These are phyloP conservation scores for Leucophora obtusa DNA, from an alignment of 2,888 invertebrate species.

Conservation along the genomic window DNA sequence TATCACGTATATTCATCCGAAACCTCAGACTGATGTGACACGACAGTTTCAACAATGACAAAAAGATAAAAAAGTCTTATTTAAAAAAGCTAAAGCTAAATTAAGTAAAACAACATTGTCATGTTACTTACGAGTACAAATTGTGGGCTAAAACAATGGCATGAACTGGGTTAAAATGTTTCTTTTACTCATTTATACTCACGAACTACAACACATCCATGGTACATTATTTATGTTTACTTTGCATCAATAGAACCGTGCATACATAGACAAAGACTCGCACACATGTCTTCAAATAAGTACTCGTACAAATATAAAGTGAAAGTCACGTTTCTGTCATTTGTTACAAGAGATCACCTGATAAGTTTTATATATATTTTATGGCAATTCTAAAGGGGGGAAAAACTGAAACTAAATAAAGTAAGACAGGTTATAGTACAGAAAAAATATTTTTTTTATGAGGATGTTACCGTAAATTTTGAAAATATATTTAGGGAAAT, in stretches of 20 bases:
- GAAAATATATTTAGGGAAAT: too few relatives aligned
- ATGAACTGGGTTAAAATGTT: background rate
- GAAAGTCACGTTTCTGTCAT: slow-evolving; percentile 72
- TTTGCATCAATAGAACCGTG: slow-evolving; percentile 27
- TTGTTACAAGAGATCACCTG: slow-evolving; percentile 70
- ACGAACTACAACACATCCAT: slow-evolving; percentile 30
- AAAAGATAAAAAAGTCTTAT: slow-evolving; percentile 1
- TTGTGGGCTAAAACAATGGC: background rate
- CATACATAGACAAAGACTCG: background rate
- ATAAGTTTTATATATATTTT: slow-evolving; percentile 59
- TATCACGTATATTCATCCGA: slow-evolving; percentile 37
- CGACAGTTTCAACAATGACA: background rate
- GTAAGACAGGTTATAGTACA: background rate
- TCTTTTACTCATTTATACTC: background rate
- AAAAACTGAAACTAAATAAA: background rate
- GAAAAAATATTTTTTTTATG: background rate
- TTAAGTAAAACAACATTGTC: background rate
- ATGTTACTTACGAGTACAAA: background rate
- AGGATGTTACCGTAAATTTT: background rate
- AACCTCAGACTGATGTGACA: slow-evolving; percentile 21
- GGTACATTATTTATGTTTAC: slow-evolving; percentile 17
- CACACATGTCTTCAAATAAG: slow-evolving; percentile 8
- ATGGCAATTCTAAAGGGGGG: slow-evolving; percentile 21
- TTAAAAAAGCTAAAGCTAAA: background rate
- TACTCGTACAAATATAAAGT: slow-evolving; percentile 60